These are phyloP conservation scores for Coryphaenoides rupestris DNA, from an alignment of 2,113 vertebrate genomes.

Conservation along the genomic window DNA sequence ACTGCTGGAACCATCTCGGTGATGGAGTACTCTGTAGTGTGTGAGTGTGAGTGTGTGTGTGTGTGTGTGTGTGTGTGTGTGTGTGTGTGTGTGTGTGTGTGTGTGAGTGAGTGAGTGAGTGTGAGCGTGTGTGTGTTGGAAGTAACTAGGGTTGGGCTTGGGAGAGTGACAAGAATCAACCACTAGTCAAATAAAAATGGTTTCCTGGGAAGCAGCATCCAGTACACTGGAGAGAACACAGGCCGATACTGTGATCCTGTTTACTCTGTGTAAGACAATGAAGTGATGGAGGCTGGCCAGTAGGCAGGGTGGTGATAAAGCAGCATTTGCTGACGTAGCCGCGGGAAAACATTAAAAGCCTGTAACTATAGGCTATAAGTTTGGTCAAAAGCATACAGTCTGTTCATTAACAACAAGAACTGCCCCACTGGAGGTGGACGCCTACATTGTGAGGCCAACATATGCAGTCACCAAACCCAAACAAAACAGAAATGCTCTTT, in stretches of 20 bases:
- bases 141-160: constrained; percentile 21
- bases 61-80: constrained; percentile 7
- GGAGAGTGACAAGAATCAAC: constrained; percentile 21
- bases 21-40: constrained; percentile 50
- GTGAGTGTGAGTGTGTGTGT: no score
- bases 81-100: no score
- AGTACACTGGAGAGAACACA: constrained; percentile 16
- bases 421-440: no score
- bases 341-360: constrained; percentile 17
- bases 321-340: constrained; percentile 33
- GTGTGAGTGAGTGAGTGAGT: no score
- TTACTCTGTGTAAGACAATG: constrained; percentile 18
- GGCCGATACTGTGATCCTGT: constrained; percentile 10
- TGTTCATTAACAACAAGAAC: no score
- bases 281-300: constrained; percentile 19
- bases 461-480: no score
- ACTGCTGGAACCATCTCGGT: constrained; percentile 40
- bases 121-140: no score
- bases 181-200: constrained; percentile 1
- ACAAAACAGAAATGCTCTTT: no score
- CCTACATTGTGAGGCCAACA: no score
- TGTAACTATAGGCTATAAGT: not conserved
- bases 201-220: constrained; percentile 4
- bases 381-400: no score
- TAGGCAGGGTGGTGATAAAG: constrained; percentile 17